These are phyloP conservation scores for Microplitis deprimator DNA, from an alignment of 2,888 invertebrate species.

Conservation along the genomic window DNA sequence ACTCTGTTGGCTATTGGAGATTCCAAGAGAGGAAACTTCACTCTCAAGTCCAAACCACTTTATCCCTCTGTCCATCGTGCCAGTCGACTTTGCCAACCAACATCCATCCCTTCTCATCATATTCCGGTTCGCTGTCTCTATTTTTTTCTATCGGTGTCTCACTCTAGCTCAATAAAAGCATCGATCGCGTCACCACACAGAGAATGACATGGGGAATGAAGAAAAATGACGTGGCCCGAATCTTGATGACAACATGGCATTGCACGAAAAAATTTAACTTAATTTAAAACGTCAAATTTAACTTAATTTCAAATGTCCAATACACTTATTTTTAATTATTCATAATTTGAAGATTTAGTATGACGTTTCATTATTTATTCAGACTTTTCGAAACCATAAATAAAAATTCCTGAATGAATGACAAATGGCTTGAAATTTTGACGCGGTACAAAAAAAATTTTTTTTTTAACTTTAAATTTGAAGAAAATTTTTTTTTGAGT, in stretches of 20 bases:
- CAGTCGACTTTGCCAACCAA: conserved; percentile 44
- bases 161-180: conserved; percentile 47
- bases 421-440: not conserved
- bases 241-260: conserved; percentile 22
- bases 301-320: conserved; percentile 1
- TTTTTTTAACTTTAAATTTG: no score
- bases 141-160: conserved; percentile 28
- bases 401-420: not conserved
- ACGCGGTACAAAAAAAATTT: not conserved
- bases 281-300: not conserved
- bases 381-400: not conserved
- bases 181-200: conserved; percentile 46
- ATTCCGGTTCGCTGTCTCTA: not conserved
- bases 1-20: conserved; percentile 10
- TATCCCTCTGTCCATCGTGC: conserved; percentile 49
- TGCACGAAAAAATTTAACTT: not conserved
- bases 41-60: conserved; percentile 45
- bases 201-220: conserved; percentile 44
- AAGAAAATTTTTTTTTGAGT: not conserved
- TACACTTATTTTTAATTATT: not conserved
- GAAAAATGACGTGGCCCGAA: conserved; percentile 44
- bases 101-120: conserved; percentile 25
- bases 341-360: not conserved
- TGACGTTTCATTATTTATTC: conserved; percentile 3
- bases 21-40: conserved; percentile 34